A percentile compares a stretch with the other conserved stretches of the same genome.
Evolutionary conservation across 2,888 invertebrate species (phyloP).

Genomic region (Dicycla oo): DNA sequence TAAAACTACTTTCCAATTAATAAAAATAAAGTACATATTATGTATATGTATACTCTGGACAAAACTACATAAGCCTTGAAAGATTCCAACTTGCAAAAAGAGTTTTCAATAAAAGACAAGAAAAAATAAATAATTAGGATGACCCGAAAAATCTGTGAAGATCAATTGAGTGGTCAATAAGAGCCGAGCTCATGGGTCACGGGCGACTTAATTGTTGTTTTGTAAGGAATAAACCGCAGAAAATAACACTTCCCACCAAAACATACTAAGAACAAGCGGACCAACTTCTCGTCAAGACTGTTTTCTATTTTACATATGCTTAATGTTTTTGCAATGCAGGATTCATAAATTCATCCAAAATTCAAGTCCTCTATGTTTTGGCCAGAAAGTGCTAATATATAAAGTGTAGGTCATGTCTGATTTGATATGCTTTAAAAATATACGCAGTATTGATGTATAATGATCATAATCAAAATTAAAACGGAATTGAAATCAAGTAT

Average conservation of each 20-base stretch:
- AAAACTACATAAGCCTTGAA: conserved; percentile 4
- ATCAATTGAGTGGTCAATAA: conserved; percentile 86
- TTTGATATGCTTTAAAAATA: not conserved
- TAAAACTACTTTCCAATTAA: conserved; percentile 52
- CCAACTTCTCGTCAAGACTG: not conserved
- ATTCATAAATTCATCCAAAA: not conserved
- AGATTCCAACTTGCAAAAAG: conserved; percentile 18
- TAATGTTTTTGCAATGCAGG: not conserved
- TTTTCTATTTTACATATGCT: not conserved
- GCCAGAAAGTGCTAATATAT: not conserved
- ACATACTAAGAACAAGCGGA: conserved; percentile 13
- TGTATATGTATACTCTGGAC: not conserved
- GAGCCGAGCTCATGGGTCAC: conserved; percentile 84
- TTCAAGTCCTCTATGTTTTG: not conserved
- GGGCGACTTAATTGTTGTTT: conserved; percentile 82
- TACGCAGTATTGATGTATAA: not conserved
- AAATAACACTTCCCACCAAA: conserved; percentile 58
- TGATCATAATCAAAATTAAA: not conserved
- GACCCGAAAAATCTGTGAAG: conserved; percentile 80
- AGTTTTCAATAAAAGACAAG: conserved; percentile 55
- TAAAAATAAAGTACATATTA: conserved; percentile 20
- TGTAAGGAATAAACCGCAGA: conserved; percentile 72
- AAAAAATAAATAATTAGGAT: conserved; percentile 67
- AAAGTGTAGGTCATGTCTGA: not conserved
- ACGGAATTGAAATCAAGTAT: not conserved